phyloP scores from a whole-genome alignment of 2,113 vertebrate genomes.

The Phodopus roborovskii region DNA sequence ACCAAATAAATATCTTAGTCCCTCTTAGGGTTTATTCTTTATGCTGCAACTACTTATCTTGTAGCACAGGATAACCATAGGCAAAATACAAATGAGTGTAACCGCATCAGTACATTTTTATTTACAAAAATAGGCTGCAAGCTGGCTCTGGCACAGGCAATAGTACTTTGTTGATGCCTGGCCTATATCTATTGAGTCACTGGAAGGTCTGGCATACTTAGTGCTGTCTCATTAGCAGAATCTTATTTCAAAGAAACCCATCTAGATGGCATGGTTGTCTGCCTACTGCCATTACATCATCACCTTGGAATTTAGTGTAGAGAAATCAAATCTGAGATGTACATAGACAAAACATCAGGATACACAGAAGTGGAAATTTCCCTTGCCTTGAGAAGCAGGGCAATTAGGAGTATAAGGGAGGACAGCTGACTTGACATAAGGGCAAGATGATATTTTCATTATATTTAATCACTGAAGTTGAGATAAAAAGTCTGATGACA shows the following conservation, averaged over 20 bases:
- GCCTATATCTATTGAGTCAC: neutral
- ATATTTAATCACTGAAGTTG: neutral
- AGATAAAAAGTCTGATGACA: neutral
- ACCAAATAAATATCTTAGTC: neutral
- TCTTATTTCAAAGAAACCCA: constrained; percentile 13
- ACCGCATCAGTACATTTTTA: neutral
- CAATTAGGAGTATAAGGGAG: neutral
- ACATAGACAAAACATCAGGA: constrained; percentile 1
- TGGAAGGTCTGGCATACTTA: neutral
- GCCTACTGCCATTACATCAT: neutral
- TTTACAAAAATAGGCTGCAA: neutral
- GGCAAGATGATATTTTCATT: neutral
- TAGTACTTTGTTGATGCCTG: neutral
- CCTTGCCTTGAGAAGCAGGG: neutral
- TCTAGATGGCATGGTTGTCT: neutral
- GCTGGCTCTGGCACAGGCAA: neutral
- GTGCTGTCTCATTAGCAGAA: neutral
- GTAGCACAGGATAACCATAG: neutral
- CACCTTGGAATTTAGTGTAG: neutral
- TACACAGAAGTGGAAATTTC: neutral
- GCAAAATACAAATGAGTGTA: neutral
- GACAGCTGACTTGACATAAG: neutral
- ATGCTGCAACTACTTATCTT: neutral
- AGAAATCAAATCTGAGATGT: neutral
- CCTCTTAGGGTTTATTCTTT: neutral